Evolutionary conservation across 1,140 invertebrate species (phyloP), one percentile per base, ranked within the genome.

Genomic region (Meloidogyne hapla): DNA sequence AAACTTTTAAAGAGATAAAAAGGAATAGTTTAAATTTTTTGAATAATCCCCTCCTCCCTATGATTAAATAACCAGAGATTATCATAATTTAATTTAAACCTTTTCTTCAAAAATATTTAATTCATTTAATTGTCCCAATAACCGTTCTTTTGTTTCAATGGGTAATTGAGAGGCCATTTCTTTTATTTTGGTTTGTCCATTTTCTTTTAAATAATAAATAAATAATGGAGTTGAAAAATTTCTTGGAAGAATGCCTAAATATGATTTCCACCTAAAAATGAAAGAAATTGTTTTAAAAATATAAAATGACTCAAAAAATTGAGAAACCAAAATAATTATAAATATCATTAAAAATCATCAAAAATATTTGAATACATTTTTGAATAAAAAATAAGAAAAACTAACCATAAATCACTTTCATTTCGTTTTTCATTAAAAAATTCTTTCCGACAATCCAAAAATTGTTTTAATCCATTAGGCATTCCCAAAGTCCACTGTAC

Each of bases 151-250:
- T 8, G 25, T n/a, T 62, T 65, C 21, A 23, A 42, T 45, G 2
- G 76, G 76, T 10, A 77, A 28, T 40, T 77, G 65, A 28, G 33
- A 62, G 13, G 56, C 56, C 12, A 73, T 25, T 25, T 61, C 33
- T 61, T 38, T 61, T 25, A 77, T n/a, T n/a, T 56, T 28, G n/a
- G 12, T n/a, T 21, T 45, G 3, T 23, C 61, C 66, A 45, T 21
- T 21, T 18, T 25, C 18, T 15, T 48, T 56, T 23, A 48, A 26
- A 61, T 74, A 75, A 75, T 75, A 56, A 26, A 26, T 63, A 21
- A 67, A 67, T 56, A 77, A 33, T 10, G 76, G 76, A 23, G 76
- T 77, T 23, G 42, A 40, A 26, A 77, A 77, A 1, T 45, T 42
- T 23, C 28, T 66, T 1, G 76, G 76, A 28, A 77, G 76, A 38